Base-by-base conservation (phyloP, 2,113 vertebrate genomes). In the Cromileptes altivelis region DNA sequence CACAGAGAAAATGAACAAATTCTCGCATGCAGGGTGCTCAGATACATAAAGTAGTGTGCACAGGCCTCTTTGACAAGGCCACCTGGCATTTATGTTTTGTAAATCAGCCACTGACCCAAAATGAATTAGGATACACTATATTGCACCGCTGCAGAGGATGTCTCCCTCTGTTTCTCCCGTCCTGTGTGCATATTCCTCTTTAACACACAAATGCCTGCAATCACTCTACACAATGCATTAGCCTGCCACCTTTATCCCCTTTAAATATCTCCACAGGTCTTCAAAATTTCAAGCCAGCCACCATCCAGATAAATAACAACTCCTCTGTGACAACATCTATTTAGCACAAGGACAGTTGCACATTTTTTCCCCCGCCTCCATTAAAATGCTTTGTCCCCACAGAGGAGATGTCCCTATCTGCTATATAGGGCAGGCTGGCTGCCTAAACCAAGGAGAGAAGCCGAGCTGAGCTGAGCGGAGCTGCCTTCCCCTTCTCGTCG, bases 331-430 rank as follows among this genome's bases (percentile, higher is more conserved):
- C 82, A 87, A 86, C 84, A 86, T 89, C 88, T 86, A 84, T 81
- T 91, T 70, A 88, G 82, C 74, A 78, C 87, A 88, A 88, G 87
- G 89, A 90, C 80, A 85, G 61, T 52, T 14, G 15, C 61, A 78
- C 78, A 82, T 78, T 60, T 69, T 57, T 52, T 30, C 30, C 33
- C 69, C 1, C 9, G 19, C 61, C 73, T 81, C 74, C 69, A 85
- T 92, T 88, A 81, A 92, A 87, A 85, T 19, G 62, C 70, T 56
- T 63, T 64, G 64, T 58, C 67, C 45, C 47, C 75, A n/a, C 76
- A 74, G 64, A 79, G 56, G 50, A 89, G 85, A 88, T 60, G 85
- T 75, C 88, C 91, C 89, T 85, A 88, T 93, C 89, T 90, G 78
- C 85, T 88, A 88, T 88, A 88, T 70, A 68, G 91, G 85, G 69